Evolutionary conservation across 30 jellyfish, hydroid and myxozoan genomes (phyloP).

Genomic region (Aurelia sp.): DNA sequence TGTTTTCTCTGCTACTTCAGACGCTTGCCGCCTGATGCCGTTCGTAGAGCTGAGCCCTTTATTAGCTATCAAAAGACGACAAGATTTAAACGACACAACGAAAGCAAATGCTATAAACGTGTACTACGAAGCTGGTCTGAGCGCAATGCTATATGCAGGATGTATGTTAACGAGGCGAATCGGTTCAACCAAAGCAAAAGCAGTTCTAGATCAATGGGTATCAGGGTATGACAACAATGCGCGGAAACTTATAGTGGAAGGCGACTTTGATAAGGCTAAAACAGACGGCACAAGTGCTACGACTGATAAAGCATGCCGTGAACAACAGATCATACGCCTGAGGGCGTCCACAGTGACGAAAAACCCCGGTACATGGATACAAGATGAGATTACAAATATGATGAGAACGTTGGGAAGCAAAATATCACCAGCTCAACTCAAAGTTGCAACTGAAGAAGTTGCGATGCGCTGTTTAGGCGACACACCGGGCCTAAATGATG

Average conservation of each 20-base stretch:
- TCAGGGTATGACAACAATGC: conserved; percentile 21
- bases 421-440: conserved; percentile 2
- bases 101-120: not conserved
- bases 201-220: conserved; percentile 40
- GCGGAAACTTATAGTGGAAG: not conserved
- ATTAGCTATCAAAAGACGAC: conserved; percentile 1
- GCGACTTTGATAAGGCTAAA: conserved; percentile 10
- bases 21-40: conserved; percentile 44
- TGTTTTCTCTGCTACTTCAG: not conserved
- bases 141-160: conserved; percentile 34
- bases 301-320: conserved; percentile 17
- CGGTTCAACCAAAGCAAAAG: conserved; percentile 9
- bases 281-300: conserved; percentile 11
- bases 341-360: not conserved
- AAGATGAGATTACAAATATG: conserved; percentile 1
- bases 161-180: conserved; percentile 13
- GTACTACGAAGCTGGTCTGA: conserved; percentile 38
- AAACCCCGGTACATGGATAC: conserved; percentile 1
- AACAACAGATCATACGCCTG: not conserved
- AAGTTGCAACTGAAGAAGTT: conserved; percentile 44
- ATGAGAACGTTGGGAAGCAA: not conserved
- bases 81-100: not conserved
- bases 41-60: conserved; percentile 51
- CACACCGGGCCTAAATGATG: not conserved
- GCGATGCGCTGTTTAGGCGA: conserved; percentile 25